Percentiles rank a stretch among this genome's conserved stretches.
phyloP scores from a whole-genome alignment of 2,797 vertebrate genomes.

The Hydrophis major region DNA sequence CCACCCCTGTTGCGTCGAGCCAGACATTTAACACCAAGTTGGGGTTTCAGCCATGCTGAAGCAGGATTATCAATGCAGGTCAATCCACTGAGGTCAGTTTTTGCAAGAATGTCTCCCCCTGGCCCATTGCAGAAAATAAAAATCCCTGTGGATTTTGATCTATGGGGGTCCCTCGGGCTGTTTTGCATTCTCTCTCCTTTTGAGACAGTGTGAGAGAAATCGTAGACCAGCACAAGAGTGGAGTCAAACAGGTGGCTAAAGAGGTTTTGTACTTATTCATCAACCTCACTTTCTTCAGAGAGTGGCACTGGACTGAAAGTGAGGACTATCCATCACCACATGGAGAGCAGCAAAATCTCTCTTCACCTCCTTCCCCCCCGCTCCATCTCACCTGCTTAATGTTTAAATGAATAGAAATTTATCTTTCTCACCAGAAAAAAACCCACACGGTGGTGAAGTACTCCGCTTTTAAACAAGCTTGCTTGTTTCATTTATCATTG shows the following conservation, averaged over 20 bases:
- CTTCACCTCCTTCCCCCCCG: constrained; percentile 27
- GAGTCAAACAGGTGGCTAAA: constrained; percentile 43
- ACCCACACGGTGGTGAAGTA: neutral
- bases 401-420: constrained; percentile 60
- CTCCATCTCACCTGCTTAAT: constrained; percentile 47
- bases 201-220: neutral
- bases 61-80: neutral
- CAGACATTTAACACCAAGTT: no score
- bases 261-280: constrained; percentile 58
- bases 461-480: constrained; percentile 42
- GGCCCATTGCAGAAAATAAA: neutral
- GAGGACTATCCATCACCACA: constrained; percentile 55
- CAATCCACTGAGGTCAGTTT: no score
- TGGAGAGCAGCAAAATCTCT: constrained; percentile 22
- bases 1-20: neutral
- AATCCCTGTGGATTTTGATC: neutral
- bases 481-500: constrained; percentile 47
- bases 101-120: neutral
- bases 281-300: constrained; percentile 53
- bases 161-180: neutral
- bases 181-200: neutral
- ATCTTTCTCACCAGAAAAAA: constrained; percentile 59
- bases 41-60: neutral
- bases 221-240: neutral
- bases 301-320: constrained; percentile 41